Percentiles rank a stretch among this genome's conserved stretches.
These are phyloP conservation scores for Schizopygopsis pylzovi DNA, from an alignment of 2,797 vertebrate genomes.

Conservation along the genomic window DNA sequence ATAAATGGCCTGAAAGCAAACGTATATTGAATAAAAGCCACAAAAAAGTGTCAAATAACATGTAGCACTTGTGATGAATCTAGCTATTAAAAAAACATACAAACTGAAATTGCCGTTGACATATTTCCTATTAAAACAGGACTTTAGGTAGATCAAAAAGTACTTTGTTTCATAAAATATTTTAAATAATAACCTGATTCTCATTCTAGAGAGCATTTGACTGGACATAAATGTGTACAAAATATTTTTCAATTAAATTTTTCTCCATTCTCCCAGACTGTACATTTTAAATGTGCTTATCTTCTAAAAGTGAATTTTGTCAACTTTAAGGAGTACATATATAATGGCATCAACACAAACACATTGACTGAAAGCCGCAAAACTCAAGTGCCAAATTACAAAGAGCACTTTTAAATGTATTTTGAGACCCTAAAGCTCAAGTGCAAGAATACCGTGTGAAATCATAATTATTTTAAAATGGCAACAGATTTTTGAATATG, in stretches of 20 bases:
- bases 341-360: neutral
- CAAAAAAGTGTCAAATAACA: neutral
- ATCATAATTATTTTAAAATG: neutral
- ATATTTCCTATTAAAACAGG: neutral
- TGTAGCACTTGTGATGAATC: neutral
- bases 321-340: neutral
- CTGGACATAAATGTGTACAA: neutral
- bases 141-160: neutral
- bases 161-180: neutral
- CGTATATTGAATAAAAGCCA: neutral
- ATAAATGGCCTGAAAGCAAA: neutral
- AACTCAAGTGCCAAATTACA: neutral
- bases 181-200: neutral
- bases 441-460: neutral
- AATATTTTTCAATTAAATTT: neutral
- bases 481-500: neutral
- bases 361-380: neutral
- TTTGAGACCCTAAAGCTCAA: neutral
- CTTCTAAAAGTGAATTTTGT: neutral
- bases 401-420: neutral
- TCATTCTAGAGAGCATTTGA: neutral
- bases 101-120: neutral
- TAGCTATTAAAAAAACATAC: neutral
- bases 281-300: neutral
- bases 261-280: neutral